phyloP scores from a whole-genome alignment of 2,888 invertebrate species.

The Mongoloraphidia duomilia region DNA sequence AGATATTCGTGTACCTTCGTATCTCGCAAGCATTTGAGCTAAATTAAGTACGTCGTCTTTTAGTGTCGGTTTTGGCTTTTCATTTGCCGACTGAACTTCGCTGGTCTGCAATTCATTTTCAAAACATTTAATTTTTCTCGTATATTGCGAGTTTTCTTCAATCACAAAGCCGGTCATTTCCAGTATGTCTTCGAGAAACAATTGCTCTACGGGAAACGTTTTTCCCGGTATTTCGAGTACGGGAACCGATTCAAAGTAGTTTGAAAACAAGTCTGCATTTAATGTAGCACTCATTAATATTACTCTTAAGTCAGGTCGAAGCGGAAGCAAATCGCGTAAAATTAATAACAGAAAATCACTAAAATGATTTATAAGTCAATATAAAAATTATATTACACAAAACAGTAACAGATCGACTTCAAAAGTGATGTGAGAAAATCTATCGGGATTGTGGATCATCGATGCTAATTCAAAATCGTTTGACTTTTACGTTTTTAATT shows the following conservation, averaged over 20 bases:
- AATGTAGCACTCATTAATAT: conserved; percentile 90
- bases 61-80: conserved; percentile 41
- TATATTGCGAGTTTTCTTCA: conserved; percentile 46
- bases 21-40: conserved; percentile 50
- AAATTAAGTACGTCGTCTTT: conserved; percentile 58
- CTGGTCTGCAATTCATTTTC: conserved; percentile 50
- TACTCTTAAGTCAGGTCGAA: conserved; percentile 62
- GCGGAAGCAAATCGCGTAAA: conserved; percentile 56
- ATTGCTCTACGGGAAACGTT: conserved; percentile 71
- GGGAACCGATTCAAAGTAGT: conserved; percentile 69
- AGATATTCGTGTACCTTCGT: conserved; percentile 31
- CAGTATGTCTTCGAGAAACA: conserved; percentile 68
- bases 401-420: background rate
- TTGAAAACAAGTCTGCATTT: conserved; percentile 69
- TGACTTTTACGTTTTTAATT: background rate
- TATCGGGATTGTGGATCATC: background rate
- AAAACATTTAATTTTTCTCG: conserved; percentile 49
- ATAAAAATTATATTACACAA: conserved; percentile 1
- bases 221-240: conserved; percentile 69
- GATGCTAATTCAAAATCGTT: no score
- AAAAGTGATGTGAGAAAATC: background rate
- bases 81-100: conserved; percentile 39
- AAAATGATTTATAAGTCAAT: conserved; percentile 14
- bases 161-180: conserved; percentile 45
- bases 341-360: conserved; percentile 80